These are phyloP conservation scores for Uromys caudimaculatus DNA, from an alignment of 2,797 vertebrate genomes.

Conservation along the genomic window DNA sequence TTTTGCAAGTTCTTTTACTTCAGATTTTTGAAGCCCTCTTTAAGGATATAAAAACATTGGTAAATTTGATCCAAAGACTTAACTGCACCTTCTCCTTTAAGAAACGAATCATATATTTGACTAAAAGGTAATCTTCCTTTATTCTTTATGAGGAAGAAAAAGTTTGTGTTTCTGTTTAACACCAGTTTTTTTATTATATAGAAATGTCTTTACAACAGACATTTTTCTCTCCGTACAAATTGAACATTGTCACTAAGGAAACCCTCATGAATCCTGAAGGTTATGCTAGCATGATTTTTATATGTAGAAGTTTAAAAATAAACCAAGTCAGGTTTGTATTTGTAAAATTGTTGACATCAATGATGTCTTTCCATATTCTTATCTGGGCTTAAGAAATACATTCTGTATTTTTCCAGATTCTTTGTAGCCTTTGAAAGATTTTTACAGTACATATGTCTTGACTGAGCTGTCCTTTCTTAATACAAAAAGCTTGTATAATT, in stretches of 20 bases:
- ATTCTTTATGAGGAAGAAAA: constrained; percentile 55
- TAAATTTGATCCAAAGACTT: constrained; percentile 61
- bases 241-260: constrained; percentile 83
- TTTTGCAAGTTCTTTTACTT: constrained; percentile 76
- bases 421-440: constrained; percentile 93
- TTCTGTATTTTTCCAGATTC: constrained; percentile 96
- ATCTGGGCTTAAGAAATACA: constrained; percentile 93
- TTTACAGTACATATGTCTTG: constrained; percentile 93
- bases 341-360: constrained; percentile 98
- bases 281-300: constrained; percentile 89
- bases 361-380: constrained; percentile 97
- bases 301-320: constrained; percentile 91
- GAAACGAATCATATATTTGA: constrained; percentile 61
- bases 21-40: constrained; percentile 58
- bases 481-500: constrained; percentile 96
- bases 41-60: constrained; percentile 64
- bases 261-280: constrained; percentile 89
- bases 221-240: constrained; percentile 70
- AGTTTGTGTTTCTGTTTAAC: constrained; percentile 60
- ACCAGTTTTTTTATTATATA: constrained; percentile 65
- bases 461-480: constrained; percentile 92
- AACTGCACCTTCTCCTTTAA: constrained; percentile 48
- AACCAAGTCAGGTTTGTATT: constrained; percentile 95
- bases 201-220: constrained; percentile 61
- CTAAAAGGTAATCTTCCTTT: constrained; percentile 64